phyloP scores from a whole-genome alignment of 2,888 invertebrate species.

The Trisateles emortualis region DNA sequence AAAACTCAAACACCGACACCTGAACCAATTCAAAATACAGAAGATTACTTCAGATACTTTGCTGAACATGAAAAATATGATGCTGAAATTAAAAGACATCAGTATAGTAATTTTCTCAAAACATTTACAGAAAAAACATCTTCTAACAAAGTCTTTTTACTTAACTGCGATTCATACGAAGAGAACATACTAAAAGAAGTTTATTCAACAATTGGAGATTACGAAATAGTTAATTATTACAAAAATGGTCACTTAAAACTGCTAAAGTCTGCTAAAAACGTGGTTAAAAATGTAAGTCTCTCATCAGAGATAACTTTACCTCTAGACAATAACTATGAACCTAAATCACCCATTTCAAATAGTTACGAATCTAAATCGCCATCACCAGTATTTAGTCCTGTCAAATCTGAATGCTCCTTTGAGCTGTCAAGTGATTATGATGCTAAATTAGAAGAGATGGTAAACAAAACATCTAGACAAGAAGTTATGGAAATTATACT shows the following conservation, averaged over 20 bases:
- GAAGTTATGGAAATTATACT: conserved; percentile 85
- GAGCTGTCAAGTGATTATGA: conserved; percentile 79
- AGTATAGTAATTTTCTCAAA: conserved; percentile 67
- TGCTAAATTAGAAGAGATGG: conserved; percentile 78
- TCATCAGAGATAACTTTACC: conserved; percentile 71
- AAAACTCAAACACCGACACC: conserved; percentile 17
- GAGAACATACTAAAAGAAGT: conserved; percentile 71
- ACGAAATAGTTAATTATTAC: conserved; percentile 71
- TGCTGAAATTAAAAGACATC: conserved; percentile 69
- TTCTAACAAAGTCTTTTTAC: conserved; percentile 67
- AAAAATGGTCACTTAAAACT: conserved; percentile 73
- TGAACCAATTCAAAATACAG: conserved; percentile 24
- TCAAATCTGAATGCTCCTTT: conserved; percentile 80
- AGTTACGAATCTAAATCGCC: conserved; percentile 31
- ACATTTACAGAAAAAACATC: conserved; percentile 49
- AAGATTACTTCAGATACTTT: conserved; percentile 66
- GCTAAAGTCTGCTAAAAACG: conserved; percentile 58
- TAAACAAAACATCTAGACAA: conserved; percentile 77
- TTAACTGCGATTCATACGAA: conserved; percentile 77
- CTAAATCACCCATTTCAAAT: not conserved
- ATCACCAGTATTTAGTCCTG: conserved; percentile 69
- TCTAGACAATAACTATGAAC: conserved; percentile 51
- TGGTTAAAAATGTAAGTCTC: conserved; percentile 68
- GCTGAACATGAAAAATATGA: conserved; percentile 71
- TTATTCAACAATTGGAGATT: conserved; percentile 63